These are phyloP conservation scores for Heteropelma amictum DNA, from an alignment of 2,888 invertebrate genomes.

Conservation along the genomic window DNA sequence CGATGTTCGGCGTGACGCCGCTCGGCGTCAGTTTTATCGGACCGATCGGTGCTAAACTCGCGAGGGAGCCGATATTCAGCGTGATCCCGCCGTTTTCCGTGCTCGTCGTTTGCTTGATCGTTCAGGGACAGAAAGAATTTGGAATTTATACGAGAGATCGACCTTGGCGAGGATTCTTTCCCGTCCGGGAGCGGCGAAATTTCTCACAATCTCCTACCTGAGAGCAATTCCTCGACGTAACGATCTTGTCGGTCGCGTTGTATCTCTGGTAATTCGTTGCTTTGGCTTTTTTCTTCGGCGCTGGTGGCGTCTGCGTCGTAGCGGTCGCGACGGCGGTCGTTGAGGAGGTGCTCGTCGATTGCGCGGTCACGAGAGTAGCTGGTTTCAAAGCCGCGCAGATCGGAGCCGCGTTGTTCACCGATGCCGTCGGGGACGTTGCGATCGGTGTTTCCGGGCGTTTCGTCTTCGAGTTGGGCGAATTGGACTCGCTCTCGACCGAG, in stretches of 20 bases:
- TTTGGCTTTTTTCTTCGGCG: conserved; percentile 66
- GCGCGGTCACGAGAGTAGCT: background rate
- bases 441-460: conserved; percentile 72
- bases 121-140: background rate
- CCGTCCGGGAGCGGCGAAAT: background rate
- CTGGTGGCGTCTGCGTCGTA: conserved; percentile 53
- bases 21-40: conserved; percentile 73
- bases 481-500: conserved; percentile 79
- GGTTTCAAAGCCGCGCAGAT: conserved; percentile 20
- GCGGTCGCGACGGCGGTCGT: background rate
- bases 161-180: too few species aligned
- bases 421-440: conserved; percentile 50
- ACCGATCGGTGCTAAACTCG: conserved; percentile 75
- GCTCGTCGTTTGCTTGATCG: conserved; percentile 58
- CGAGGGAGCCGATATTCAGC: conserved; percentile 76
- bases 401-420: conserved; percentile 21
- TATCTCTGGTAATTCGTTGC: conserved; percentile 64
- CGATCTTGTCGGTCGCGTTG: conserved; percentile 65
- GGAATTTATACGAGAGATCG: background rate
- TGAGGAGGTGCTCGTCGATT: conserved; percentile 2
- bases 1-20: conserved; percentile 53
- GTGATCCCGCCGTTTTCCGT: conserved; percentile 74
- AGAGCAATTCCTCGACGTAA: conserved; percentile 64
- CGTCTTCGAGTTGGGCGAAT: conserved; percentile 78
- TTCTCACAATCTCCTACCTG: conserved; percentile 60